Percentiles rank a stretch among this genome's conserved stretches.
Conservation (phyloP, 2,113 vertebrate species). For the Pachypanchax playfairii region DNA sequence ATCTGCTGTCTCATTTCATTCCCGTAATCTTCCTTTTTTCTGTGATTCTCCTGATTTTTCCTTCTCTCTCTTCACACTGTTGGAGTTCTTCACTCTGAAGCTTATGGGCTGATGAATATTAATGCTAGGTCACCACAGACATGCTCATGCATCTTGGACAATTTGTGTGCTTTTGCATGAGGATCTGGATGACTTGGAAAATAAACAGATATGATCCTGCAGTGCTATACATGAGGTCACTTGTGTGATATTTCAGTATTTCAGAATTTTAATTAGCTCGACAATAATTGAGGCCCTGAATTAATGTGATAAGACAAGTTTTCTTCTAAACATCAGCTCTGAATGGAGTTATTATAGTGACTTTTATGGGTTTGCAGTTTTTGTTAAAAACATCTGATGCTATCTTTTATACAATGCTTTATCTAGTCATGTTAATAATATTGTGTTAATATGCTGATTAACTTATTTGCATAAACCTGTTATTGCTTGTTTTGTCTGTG, state of each 20-base stretch:
- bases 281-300: constrained; percentile 68
- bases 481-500: constrained; percentile 13
- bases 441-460: constrained; percentile 24
- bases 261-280: constrained; percentile 69
- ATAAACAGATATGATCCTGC: constrained; percentile 20
- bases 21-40: constrained; percentile 17
- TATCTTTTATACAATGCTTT: constrained; percentile 41
- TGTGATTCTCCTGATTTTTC: constrained; percentile 8
- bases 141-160: background rate
- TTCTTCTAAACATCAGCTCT: constrained; percentile 41
- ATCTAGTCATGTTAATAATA: constrained; percentile 43
- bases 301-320: constrained; percentile 65
- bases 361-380: constrained; percentile 42
- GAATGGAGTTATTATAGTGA: constrained; percentile 46
- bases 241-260: constrained; percentile 50
- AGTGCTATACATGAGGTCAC: constrained; percentile 40
- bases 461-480: constrained; percentile 34
- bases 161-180: background rate
- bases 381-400: constrained; percentile 54
- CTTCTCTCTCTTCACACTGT: constrained; percentile 16
- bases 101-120: constrained; percentile 49
- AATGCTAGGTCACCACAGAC: constrained; percentile 37
- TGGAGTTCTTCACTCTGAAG: constrained; percentile 20
- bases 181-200: constrained; percentile 12
- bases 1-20: constrained; percentile 10